Evolutionary conservation across 2,797 vertebrate genomes (phyloP).

Genomic region (Scarus forsteni): DNA sequence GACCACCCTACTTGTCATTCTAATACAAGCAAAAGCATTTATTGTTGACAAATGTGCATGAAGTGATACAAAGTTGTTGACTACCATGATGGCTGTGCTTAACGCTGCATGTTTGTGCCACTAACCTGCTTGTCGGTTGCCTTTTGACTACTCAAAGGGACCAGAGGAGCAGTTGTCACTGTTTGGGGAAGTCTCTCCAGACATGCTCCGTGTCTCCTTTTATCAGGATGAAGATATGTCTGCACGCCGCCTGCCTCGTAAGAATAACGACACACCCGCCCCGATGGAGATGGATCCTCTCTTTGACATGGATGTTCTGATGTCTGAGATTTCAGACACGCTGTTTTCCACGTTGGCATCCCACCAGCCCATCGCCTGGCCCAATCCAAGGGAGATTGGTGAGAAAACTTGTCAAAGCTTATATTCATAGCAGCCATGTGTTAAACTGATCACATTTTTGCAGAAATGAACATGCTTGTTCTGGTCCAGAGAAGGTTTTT

Average conservation of each 20-base stretch:
- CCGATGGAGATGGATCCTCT: conserved; percentile 97
- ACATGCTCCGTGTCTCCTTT: conserved; percentile 86
- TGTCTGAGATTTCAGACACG: conserved; percentile 97
- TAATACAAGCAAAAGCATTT: background rate
- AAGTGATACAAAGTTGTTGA: background rate
- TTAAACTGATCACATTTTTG: too few species aligned
- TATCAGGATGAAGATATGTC: conserved; percentile 93
- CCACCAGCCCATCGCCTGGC: conserved; percentile 92
- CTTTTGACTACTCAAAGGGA: conserved; percentile 80
- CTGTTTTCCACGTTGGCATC: conserved; percentile 96
- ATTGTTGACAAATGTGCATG: conserved; percentile 17
- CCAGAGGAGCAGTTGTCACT: conserved; percentile 85
- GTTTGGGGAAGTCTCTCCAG: conserved; percentile 88
- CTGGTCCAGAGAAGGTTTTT: too few species aligned
- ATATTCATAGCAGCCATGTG: background rate
- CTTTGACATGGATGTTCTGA: conserved; percentile 96
- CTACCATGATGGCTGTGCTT: conserved; percentile 30
- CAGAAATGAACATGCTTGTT: too few species aligned
- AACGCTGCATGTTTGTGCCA: conserved; percentile 67
- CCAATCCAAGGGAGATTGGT: conserved; percentile 96
- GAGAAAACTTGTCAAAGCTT: conserved; percentile 50
- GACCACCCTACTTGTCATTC: too few species aligned
- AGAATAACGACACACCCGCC: conserved; percentile 86
- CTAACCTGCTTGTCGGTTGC: conserved; percentile 77
- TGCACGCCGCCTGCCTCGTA: conserved; percentile 80